Base-by-base conservation (phyloP, 2,888 invertebrate species). In the Troides aeacus region DNA sequence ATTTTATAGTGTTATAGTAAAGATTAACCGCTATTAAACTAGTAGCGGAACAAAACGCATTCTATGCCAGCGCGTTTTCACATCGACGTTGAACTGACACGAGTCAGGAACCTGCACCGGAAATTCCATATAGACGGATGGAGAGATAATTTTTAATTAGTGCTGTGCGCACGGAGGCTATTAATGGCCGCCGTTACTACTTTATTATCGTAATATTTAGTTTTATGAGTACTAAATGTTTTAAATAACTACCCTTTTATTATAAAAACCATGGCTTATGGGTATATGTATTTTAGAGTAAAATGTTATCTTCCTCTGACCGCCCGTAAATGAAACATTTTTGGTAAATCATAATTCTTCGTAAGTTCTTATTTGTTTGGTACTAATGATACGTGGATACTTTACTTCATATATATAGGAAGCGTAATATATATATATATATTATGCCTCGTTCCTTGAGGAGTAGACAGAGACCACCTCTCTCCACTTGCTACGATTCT, bases 121-220 rank as follows among this genome's bases (percentile, higher is more conserved):
- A 71, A 71, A 71, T 71, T 67, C 67, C 67, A 71, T 64, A 42
- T 36, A 63, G 67, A 64, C 70, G 70, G 70, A 71, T 71, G 70
- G 67, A 67, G 70, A 71, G 70, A 71, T 71, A 71, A 71, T 68
- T 67, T 70, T 71, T 71, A 71, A 71, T 71, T 71, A 68, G 67
- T 67, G 64, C 70, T 62, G 64, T 71, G 67, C 70, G 64, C 70
- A 67, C 67, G 57, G 46, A 62, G 46, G 18, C 70, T 39, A 67
- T 67, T 67, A 68, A 71, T 36, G 67, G 56, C 50, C 61, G 64
- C n/a, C 64, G 67, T 67, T 67, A 64, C 61, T 46, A 56, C 36
- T 71, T 64, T 64, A 71, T 71, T 64, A 71, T 57, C 21, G 64
- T 50, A 67, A 71, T 67, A 61, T 64, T 56, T 71, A 71, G 64